Percentiles rank a stretch among this genome's conserved stretches.
These are phyloP conservation scores for Halictus rubicundus DNA, from an alignment of 1,140 invertebrate species.

Conservation along the genomic window DNA sequence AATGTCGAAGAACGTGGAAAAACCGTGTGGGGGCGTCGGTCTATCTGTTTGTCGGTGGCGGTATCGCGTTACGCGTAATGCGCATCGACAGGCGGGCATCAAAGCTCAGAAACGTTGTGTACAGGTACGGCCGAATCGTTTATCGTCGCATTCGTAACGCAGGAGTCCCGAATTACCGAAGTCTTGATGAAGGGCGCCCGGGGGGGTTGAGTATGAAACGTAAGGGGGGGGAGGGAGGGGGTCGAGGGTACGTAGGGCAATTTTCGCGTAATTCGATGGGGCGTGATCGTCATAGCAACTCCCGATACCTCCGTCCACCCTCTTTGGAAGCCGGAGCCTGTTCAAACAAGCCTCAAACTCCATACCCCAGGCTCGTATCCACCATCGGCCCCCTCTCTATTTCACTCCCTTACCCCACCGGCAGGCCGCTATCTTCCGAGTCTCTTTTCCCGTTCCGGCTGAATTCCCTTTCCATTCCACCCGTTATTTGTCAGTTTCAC, in stretches of 20 bases:
- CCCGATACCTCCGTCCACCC: slow-evolving; percentile 65
- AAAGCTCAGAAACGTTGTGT: slow-evolving; percentile 67
- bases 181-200: slow-evolving; percentile 59
- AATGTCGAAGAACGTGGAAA: too few species aligned
- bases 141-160: slow-evolving; percentile 73
- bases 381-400: slow-evolving; percentile 17
- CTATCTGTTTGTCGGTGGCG: too few species aligned
- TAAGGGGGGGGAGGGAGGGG: slow-evolving; percentile 43
- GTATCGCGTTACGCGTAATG: too few species aligned
- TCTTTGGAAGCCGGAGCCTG: slow-evolving; percentile 75
- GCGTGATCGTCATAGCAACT: slow-evolving; percentile 81
- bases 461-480: slow-evolving; percentile 13
- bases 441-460: slow-evolving; percentile 40
- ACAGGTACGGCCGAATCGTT: slow-evolving; percentile 72
- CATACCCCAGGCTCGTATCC: slow-evolving; percentile 53
- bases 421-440: not conserved
- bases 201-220: slow-evolving; percentile 1
- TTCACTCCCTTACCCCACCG: slow-evolving; percentile 2
- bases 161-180: slow-evolving; percentile 62
- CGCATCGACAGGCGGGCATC: slow-evolving; percentile 7
- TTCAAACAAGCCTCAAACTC: slow-evolving; percentile 77
- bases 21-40: too few species aligned
- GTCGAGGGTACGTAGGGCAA: slow-evolving; percentile 77
- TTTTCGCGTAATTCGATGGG: slow-evolving; percentile 80
- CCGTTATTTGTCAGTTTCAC: slow-evolving; percentile 39